These are phyloP conservation scores for Casuarius casuarius DNA, from an alignment of 2,113 vertebrate genomes.

Conservation along the genomic window DNA sequence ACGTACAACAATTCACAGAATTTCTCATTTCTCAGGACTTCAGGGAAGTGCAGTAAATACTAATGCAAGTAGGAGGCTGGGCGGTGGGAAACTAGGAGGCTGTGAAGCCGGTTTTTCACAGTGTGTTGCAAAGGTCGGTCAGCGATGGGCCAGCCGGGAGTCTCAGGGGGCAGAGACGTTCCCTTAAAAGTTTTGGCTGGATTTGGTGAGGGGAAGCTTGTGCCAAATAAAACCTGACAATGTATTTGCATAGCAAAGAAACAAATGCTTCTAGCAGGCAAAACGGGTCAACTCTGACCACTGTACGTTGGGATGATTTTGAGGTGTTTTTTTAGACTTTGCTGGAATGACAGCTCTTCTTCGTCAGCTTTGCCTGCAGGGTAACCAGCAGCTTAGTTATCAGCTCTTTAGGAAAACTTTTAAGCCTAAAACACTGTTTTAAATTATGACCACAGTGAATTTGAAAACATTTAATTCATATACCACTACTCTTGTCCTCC, in stretches of 20 bases:
- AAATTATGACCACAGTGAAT: background rate
- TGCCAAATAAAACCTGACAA: background rate
- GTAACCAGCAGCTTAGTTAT: background rate
- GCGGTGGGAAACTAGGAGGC: background rate
- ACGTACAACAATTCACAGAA: background rate
- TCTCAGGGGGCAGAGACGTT: background rate
- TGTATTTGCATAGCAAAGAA: background rate
- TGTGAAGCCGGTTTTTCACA: background rate
- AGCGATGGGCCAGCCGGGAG: fast-evolving
- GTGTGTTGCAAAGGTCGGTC: too few relatives aligned
- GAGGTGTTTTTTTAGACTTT: background rate
- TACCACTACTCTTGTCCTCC: background rate
- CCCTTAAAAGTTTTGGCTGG: too few relatives aligned
- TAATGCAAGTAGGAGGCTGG: fast-evolving
- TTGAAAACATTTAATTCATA: background rate
- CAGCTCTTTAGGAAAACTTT: background rate
- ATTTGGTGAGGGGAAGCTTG: background rate
- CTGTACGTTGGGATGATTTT: background rate
- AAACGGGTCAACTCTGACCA: background rate
- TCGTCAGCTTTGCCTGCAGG: background rate
- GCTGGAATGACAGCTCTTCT: background rate
- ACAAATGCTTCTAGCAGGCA: background rate
- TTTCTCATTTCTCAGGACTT: fast-evolving
- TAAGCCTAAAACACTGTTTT: background rate
- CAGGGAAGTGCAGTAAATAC: fast-evolving